Evolutionary conservation across 2,797 vertebrate genomes (phyloP).

Genomic region (Synanceia verrucosa): DNA sequence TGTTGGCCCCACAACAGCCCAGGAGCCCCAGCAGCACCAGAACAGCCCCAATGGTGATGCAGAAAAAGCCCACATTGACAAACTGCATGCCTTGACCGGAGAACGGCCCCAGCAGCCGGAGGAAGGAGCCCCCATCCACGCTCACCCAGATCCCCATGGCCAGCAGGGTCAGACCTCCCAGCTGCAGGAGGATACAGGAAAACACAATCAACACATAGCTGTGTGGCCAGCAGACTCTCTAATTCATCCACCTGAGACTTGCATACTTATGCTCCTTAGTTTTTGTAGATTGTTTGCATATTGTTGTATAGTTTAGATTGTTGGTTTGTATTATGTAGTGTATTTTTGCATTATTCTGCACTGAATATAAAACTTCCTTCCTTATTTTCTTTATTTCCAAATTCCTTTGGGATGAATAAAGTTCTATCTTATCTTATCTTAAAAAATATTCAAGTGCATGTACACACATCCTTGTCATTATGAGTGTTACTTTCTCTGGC

Average conservation of each 20-base stretch:
- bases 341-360: too few species aligned
- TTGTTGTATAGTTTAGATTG: too few species aligned
- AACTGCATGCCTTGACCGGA: constrained; percentile 75
- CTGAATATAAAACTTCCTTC: too few species aligned
- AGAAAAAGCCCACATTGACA: constrained; percentile 88
- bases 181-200: constrained; percentile 61
- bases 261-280: too few species aligned
- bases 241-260: too few species aligned
- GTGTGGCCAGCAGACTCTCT: too few species aligned
- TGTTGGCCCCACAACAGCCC: constrained; percentile 86
- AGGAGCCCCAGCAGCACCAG: constrained; percentile 87
- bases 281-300: too few species aligned
- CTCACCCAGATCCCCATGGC: constrained; percentile 90
- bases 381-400: too few species aligned
- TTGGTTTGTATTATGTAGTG: too few species aligned
- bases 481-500: neutral
- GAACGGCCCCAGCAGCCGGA: constrained; percentile 81
- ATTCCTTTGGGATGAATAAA: too few species aligned
- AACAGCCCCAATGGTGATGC: constrained; percentile 83
- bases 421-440: too few species aligned
- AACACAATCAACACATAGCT: neutral
- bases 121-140: constrained; percentile 80
- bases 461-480: neutral
- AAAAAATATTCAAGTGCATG: neutral
- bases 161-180: constrained; percentile 83